Evolutionary conservation across 2,113 vertebrate genomes (phyloP).

Genomic region (Pygoscelis adeliae): DNA sequence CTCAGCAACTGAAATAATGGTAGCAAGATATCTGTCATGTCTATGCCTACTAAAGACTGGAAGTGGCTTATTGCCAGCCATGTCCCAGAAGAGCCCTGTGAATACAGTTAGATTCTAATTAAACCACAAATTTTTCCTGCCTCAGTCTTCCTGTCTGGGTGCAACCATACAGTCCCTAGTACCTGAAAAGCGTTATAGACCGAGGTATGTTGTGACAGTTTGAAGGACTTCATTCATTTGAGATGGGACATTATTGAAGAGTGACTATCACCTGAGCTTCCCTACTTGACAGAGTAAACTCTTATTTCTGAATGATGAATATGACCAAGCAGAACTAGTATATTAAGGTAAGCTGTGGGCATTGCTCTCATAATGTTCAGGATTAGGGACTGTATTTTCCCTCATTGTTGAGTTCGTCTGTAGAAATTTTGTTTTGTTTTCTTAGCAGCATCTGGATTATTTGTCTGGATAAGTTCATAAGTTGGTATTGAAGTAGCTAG

Average conservation of each 20-base stretch:
- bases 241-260: not conserved
- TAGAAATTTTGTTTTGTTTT: not conserved
- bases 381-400: not conserved
- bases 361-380: not conserved
- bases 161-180: not conserved
- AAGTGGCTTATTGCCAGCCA: not conserved
- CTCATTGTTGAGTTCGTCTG: not conserved
- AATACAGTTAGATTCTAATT: not conserved
- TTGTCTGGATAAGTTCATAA: not conserved
- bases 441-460: not conserved
- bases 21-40: not conserved
- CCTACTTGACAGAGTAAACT: not conserved
- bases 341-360: not conserved
- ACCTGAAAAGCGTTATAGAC: not conserved
- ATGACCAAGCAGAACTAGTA: not conserved
- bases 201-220: too few relatives aligned
- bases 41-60: not conserved
- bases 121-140: not conserved
- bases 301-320: not conserved
- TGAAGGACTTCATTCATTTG: not conserved
- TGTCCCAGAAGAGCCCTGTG: not conserved
- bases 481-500: fast-evolving
- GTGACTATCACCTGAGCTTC: not conserved
- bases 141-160: not conserved
- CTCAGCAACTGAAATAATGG: not conserved